Base-by-base conservation (phyloP, 2,888 invertebrate genomes). In the Abscondita cerata region DNA sequence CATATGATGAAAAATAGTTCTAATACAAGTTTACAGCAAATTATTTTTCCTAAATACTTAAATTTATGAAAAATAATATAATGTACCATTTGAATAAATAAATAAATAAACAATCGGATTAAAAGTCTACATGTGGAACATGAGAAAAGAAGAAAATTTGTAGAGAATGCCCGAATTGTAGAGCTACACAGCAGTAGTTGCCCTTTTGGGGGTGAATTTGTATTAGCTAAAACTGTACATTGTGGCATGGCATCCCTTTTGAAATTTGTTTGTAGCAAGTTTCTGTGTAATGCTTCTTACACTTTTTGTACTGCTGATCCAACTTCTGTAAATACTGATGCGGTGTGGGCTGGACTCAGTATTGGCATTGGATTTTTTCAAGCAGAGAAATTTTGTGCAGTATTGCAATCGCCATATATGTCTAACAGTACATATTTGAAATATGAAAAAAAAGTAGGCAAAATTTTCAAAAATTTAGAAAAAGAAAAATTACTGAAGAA, bases 301-400 rank as follows among this genome's bases (percentile, higher is more conserved):
- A 13, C 40, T 40, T 12, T 40, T 13, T 8, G 15, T 40, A 40
- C 15, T 40, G 13, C 40, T 13, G 40, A 15, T 40, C 13, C 40
- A 40, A 40, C 40, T 15, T 40, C 13, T 40, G 13, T 12, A 15
- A 40, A 40, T 40, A 15, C 40, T 13, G 40, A 40, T 40, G 40
- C 40, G 12, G 40, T 40, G 8, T 40, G 40, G 40, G 2, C 2
- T 40, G 15, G 40, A 15, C 40, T 40, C 3, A 15, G 40, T 40
- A 40, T 40, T 40, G 40, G 40, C n/a, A 40, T 40, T 15, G 40
- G 40, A 40, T 40, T 40, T 40, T 40, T 2, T 40, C 40, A 40
- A 12, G 40, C 40, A 40, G n/a, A 40, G 13, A 15, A 40, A 40
- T 40, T 40, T 40, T 40, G 40, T 40, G 40, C 40, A 40, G 40